Conservation (phyloP, 2,113 vertebrate species). For the Alouatta palliata region DNA sequence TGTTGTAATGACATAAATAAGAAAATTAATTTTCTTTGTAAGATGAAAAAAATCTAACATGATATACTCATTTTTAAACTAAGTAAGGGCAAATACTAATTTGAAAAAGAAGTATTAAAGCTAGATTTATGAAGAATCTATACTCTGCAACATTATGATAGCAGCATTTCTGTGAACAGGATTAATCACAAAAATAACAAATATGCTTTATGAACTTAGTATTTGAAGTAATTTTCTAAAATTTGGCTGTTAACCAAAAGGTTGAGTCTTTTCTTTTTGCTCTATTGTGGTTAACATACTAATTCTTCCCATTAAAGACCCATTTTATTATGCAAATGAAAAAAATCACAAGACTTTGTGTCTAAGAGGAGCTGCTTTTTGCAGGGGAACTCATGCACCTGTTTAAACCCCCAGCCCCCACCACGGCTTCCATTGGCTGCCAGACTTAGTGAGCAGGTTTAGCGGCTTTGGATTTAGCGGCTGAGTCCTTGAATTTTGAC, state of each 20-base stretch:
- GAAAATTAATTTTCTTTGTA: slow-evolving; percentile 30
- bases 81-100: not conserved
- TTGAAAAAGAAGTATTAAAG: slow-evolving; percentile 24
- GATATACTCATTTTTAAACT: not conserved
- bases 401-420: slow-evolving; percentile 58
- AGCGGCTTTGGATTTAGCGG: not conserved
- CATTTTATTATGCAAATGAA: slow-evolving; percentile 77
- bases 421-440: slow-evolving; percentile 39
- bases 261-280: slow-evolving; percentile 72
- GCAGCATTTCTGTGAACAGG: slow-evolving; percentile 30
- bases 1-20: not conserved
- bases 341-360: slow-evolving; percentile 60
- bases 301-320: slow-evolving; percentile 70
- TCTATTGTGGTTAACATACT: slow-evolving; percentile 69
- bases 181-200: slow-evolving; percentile 48
- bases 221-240: slow-evolving; percentile 64
- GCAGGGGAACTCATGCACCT: slow-evolving; percentile 57
- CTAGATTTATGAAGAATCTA: not conserved
- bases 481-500: slow-evolving; percentile 71
- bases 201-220: slow-evolving; percentile 51
- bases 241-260: slow-evolving; percentile 71
- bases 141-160: not conserved
- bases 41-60: not conserved
- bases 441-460: not conserved
- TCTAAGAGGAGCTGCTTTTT: slow-evolving; percentile 52